A percentile compares a stretch with the other conserved stretches of the same genome.
Evolutionary conservation across 2,113 vertebrate genomes (phyloP).

Genomic region (Chaetodon auriga): DNA sequence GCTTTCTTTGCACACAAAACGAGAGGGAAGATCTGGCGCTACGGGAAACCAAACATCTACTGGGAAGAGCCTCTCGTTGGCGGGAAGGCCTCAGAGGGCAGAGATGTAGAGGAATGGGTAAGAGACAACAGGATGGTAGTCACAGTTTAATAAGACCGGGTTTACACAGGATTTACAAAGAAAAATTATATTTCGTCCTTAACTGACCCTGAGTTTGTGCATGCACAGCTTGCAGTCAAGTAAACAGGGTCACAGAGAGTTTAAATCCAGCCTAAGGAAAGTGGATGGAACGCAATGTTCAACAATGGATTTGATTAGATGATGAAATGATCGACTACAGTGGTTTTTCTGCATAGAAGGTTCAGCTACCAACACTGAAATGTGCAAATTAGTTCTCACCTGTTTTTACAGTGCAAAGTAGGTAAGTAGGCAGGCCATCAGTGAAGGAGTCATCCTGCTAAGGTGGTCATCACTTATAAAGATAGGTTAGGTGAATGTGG

Average conservation of each 20-base stretch:
- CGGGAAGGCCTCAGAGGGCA: conserved; percentile 83
- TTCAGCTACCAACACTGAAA: conserved; percentile 1
- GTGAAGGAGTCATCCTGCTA: background rate
- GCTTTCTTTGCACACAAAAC: conserved; percentile 89
- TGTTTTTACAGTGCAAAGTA: background rate
- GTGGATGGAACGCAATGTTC: conserved; percentile 38
- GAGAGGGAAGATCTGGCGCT: conserved; percentile 90
- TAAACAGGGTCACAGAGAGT: conserved; percentile 37
- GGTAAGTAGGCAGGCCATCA: background rate
- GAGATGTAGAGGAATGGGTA: conserved; percentile 94
- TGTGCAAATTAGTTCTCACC: background rate
- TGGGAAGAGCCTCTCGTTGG: conserved; percentile 85
- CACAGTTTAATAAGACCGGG: conserved; percentile 31
- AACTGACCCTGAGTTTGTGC: conserved; percentile 42
- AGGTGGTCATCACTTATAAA: conserved; percentile 43
- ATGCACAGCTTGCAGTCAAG: conserved; percentile 34
- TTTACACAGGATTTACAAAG: conserved; percentile 58
- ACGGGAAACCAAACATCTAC: conserved; percentile 89
- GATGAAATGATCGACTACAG: conserved; percentile 33
- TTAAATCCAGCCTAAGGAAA: conserved; percentile 59
- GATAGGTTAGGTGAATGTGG: conserved; percentile 38
- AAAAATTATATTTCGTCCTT: conserved; percentile 40
- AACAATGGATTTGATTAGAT: conserved; percentile 47
- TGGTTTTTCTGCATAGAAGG: background rate
- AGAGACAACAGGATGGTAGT: conserved; percentile 64